Base-by-base conservation (phyloP, 2,113 vertebrate species). In the Sebastes schlegelii region DNA sequence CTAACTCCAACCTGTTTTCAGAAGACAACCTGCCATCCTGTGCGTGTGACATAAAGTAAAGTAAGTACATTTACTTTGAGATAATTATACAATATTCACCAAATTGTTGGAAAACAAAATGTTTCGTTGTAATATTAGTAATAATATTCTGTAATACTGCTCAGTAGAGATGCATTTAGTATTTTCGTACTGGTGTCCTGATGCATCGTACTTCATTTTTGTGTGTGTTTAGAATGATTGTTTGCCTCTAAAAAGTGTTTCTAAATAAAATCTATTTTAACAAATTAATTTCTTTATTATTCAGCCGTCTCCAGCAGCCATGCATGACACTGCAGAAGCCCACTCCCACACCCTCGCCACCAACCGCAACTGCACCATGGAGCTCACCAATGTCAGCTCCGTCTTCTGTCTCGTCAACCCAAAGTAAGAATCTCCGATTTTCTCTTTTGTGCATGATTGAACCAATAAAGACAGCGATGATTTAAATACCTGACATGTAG, bases 301-400 rank as follows among this genome's bases (percentile, higher is more conserved):
- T 13, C 2, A 51, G 62, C 14, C 17, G 0, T 19, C 10, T 45
- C 54, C 77, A 79, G 52, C 70, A 51, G 69, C 57, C 34, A 95
- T 94, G 93, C 4, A 82, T 0, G 86, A 94, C 42, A 91, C 71
- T 0, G 94, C 93, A 57, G 93, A 94, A 34, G 8, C 87, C 8
- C 92, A 94, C 71, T 61, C 90, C 4, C 0, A 8, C 72, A 8
- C 16, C 13, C 34, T 94, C 3, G 74, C 88, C 81, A 93, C 93
- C 83, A 95, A 94, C 87, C 92, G 93, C 61, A 91, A 92, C 88
- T 94, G 93, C 62, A 88, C 88, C 43, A 9, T 95, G 0, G 91
- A 94, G 90, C 80, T 94, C 71, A 85, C 72, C 74, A 95, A 94
- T 5, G 1, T 91, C 52, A 94, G 80, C 77, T 0, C 5, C 1